A percentile compares a stretch with the other conserved stretches of the same genome.
Conservation (phyloP, 2,113 vertebrate species). For the Dipodomys ordii region DNA sequence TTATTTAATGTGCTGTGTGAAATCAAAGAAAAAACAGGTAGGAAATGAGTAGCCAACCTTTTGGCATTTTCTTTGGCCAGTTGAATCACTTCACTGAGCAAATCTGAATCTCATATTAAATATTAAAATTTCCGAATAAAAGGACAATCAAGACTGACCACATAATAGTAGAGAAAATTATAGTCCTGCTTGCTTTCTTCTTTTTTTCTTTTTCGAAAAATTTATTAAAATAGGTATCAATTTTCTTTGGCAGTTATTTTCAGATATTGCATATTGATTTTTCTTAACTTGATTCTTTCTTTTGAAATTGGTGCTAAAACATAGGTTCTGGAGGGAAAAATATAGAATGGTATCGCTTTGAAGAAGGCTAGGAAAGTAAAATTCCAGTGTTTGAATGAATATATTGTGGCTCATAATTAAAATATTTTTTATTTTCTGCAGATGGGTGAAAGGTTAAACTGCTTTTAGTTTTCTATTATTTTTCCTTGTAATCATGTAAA, state of each 20-base stretch:
- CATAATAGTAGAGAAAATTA: neutral
- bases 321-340: conserved; percentile 26
- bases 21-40: conserved; percentile 99
- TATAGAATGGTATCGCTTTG: conserved; percentile 37
- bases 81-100: conserved; percentile 7
- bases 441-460: neutral
- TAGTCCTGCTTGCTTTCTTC: neutral
- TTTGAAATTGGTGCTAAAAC: neutral
- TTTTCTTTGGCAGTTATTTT: conserved; percentile 37
- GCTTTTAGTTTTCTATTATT: conserved; percentile 59
- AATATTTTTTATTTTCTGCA: neutral
- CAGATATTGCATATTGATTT: neutral
- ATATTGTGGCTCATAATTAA: conserved; percentile 53
- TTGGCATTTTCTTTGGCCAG: conserved; percentile 62
- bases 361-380: conserved; percentile 60
- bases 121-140: conserved; percentile 71
- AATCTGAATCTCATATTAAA: conserved; percentile 7
- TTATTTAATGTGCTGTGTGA: conserved; percentile 99
- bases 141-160: conserved; percentile 63
- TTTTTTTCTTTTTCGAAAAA: no score
- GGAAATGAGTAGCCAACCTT: conserved; percentile 70
- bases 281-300: neutral
- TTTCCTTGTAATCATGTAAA: neutral
- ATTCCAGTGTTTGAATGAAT: conserved; percentile 53
- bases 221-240: neutral